Conservation (phyloP, 92 coral and sea anemone genomes). For the Umimayanthus kanabou region DNA sequence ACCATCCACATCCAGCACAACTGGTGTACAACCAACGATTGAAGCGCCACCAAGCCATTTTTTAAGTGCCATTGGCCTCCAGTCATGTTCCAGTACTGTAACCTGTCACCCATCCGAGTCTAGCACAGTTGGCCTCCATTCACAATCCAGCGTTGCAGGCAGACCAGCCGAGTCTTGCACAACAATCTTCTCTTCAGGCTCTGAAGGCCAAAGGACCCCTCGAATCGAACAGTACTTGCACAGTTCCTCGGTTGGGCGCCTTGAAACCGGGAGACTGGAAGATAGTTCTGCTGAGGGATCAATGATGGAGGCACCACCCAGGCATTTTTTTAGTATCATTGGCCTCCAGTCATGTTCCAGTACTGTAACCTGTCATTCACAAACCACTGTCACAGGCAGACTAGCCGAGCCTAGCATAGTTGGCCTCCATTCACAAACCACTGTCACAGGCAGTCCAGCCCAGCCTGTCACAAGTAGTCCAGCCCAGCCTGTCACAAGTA, state of each 20-base stretch:
- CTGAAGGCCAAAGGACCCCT: neutral
- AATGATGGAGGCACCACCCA: neutral
- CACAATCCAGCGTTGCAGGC: constrained; percentile 2
- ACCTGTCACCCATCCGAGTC: no score
- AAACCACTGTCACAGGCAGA: neutral
- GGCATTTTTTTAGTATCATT: neutral
- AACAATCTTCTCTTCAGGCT: neutral
- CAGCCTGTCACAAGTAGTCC: neutral
- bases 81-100: neutral
- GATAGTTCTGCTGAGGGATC: neutral
- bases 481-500: neutral
- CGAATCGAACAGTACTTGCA: neutral
- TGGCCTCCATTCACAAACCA: neutral
- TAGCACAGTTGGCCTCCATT: neutral
- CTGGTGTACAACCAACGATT: neutral
- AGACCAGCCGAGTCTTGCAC: neutral
- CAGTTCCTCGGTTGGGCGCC: neutral
- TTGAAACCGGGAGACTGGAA: neutral
- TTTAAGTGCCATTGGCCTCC: neutral
- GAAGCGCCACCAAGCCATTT: neutral
- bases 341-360: constrained; percentile 14
- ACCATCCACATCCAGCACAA: neutral
- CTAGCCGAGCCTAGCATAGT: neutral
- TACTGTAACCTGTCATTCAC: neutral
- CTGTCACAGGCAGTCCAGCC: neutral